Evolutionary conservation across 2,888 invertebrate species (phyloP).

Genomic region (Teleiodes luculella): DNA sequence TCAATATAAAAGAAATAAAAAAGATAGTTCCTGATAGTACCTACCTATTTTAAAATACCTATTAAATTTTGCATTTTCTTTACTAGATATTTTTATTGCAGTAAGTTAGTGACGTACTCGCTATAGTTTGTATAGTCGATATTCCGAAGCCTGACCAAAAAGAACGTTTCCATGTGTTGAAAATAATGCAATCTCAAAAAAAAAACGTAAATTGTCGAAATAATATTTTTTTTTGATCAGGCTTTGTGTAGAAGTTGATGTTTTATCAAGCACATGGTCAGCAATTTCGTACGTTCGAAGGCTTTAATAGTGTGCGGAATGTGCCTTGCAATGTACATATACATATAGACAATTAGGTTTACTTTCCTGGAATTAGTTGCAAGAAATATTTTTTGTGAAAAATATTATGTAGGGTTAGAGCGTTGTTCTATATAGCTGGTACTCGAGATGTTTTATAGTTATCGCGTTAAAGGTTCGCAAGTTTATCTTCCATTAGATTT

Average conservation of each 20-base stretch:
- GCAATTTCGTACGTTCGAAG: slow-evolving; percentile 60
- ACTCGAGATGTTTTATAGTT: slow-evolving; percentile 62
- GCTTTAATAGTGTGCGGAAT: slow-evolving; percentile 78
- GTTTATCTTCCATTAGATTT: slow-evolving; percentile 78
- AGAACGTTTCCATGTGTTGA: slow-evolving; percentile 22
- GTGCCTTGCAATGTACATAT: slow-evolving; percentile 78
- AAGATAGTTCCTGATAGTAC: slow-evolving; percentile 79
- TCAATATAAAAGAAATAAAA: slow-evolving; percentile 48
- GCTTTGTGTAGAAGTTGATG: slow-evolving; percentile 56
- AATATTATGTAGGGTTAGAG: slow-evolving; percentile 68
- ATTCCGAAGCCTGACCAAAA: slow-evolving; percentile 36
- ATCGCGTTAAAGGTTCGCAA: slow-evolving; percentile 77
- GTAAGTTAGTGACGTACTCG: slow-evolving; percentile 71
- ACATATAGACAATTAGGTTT: slow-evolving; percentile 65
- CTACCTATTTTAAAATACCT: slow-evolving; percentile 71
- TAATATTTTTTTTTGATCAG: slow-evolving; percentile 37
- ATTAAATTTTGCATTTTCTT: slow-evolving; percentile 76
- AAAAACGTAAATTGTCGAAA: neutral
- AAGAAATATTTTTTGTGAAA: slow-evolving; percentile 76
- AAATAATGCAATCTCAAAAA: slow-evolving; percentile 7
- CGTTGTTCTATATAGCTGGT: slow-evolving; percentile 53
- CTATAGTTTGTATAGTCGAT: slow-evolving; percentile 42
- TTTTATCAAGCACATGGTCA: slow-evolving; percentile 71
- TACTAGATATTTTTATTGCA: slow-evolving; percentile 65
- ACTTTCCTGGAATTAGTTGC: slow-evolving; percentile 74